A percentile compares a stretch with the other conserved stretches of the same genome.
Conservation (phyloP, 2,113 vertebrate genomes). For the Martes martes region DNA sequence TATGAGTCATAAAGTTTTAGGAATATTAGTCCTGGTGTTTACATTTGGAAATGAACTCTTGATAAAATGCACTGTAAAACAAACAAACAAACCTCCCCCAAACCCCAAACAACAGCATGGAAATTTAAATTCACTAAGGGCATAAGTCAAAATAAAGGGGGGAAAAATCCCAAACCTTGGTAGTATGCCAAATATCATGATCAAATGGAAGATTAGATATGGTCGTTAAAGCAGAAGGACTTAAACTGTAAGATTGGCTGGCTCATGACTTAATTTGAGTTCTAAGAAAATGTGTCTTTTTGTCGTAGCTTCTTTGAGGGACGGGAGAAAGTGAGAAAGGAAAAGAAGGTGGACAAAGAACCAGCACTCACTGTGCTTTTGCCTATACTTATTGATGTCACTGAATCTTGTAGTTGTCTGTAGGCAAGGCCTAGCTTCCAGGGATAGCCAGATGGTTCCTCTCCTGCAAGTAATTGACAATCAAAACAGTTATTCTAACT, state of each 20-base stretch:
- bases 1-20: slow-evolving; percentile 21
- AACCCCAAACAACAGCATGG: background rate
- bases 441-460: background rate
- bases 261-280: background rate
- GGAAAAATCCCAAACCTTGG: background rate
- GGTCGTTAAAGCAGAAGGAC: background rate
- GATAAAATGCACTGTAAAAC: background rate
- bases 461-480: background rate
- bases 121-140: background rate
- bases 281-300: background rate
- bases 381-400: background rate
- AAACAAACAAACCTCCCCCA: background rate
- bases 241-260: background rate
- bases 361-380: background rate
- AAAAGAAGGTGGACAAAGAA: background rate
- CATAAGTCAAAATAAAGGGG: background rate
- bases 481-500: background rate
- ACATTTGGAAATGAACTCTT: slow-evolving; percentile 30
- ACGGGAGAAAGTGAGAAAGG: background rate
- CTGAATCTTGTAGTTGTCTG: background rate
- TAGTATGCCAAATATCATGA: background rate
- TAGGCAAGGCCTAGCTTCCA: background rate
- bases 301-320: background rate
- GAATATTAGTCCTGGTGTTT: background rate
- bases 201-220: background rate